Evolutionary conservation across 1,140 invertebrate species (phyloP).

Genomic region (Heterodera schachtii): DNA sequence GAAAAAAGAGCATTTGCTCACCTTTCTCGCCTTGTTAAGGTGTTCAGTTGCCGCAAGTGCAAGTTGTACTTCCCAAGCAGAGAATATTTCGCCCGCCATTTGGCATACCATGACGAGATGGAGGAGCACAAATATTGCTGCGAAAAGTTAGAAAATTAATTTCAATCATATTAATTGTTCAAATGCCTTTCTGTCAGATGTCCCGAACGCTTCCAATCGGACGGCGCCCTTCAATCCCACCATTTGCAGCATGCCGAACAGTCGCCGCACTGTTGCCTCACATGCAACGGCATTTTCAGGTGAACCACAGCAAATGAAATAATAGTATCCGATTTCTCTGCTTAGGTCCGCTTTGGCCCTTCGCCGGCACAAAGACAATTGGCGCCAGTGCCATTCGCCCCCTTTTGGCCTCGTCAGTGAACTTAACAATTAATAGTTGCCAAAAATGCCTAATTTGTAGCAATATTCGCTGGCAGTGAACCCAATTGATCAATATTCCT

Average conservation of each 20-base stretch:
- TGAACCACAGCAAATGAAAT: neutral
- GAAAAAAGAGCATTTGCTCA: no score
- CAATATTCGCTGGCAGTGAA: constrained; percentile 48
- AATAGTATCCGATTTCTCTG: neutral
- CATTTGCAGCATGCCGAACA: constrained; percentile 48
- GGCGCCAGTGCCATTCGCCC: constrained; percentile 49
- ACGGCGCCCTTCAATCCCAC: constrained; percentile 39
- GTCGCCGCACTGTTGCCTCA: constrained; percentile 47
- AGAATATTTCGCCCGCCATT: constrained; percentile 48
- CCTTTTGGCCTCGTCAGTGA: constrained; percentile 44
- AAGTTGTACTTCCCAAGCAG: constrained; percentile 50
- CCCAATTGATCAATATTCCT: constrained; percentile 51
- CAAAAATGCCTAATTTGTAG: constrained; percentile 17
- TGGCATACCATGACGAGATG: constrained; percentile 49
- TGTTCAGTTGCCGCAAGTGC: constrained; percentile 54
- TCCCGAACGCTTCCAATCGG: constrained; percentile 48
- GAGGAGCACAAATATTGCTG: constrained; percentile 44
- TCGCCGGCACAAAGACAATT: constrained; percentile 53
- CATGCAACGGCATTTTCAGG: constrained; percentile 47
- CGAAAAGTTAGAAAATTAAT: constrained; percentile 20
- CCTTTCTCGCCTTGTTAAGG: constrained; percentile 30
- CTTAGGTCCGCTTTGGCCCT: constrained; percentile 51
- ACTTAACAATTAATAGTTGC: neutral
- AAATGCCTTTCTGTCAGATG: constrained; percentile 23
- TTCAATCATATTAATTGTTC: neutral